These are phyloP conservation scores for Scarus forsteni DNA, from an alignment of 2,797 vertebrate genomes.

Conservation along the genomic window DNA sequence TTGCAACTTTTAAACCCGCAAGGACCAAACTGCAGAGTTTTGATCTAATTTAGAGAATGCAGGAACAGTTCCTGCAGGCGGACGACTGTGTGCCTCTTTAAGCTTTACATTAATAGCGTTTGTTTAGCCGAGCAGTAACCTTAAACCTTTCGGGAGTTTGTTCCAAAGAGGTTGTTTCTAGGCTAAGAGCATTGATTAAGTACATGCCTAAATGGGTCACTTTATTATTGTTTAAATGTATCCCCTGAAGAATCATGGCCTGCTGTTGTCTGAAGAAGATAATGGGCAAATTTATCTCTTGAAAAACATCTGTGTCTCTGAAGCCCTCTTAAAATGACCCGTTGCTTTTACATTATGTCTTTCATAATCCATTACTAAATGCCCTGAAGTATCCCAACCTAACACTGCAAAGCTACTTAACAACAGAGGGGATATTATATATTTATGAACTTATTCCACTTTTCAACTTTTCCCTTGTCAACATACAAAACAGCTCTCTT, in stretches of 20 bases:
- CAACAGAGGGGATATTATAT: conserved; percentile 36
- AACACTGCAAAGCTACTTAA: conserved; percentile 12
- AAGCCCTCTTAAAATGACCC: too few relatives aligned
- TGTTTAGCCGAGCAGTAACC: conserved; percentile 54
- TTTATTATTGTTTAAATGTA: conserved; percentile 7
- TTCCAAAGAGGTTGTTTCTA: conserved; percentile 20
- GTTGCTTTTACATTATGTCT: conserved; percentile 6
- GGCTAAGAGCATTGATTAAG: not conserved
- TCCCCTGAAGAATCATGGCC: not conserved
- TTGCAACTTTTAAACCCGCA: conserved; percentile 38
- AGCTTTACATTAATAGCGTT: conserved; percentile 64
- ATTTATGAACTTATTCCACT: conserved; percentile 55
- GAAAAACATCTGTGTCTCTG: not conserved
- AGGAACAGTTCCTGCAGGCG: conserved; percentile 48
- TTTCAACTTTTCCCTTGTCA: conserved; percentile 12
- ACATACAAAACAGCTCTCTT: conserved; percentile 23
- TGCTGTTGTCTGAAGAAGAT: conserved; percentile 1
- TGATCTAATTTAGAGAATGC: conserved; percentile 55
- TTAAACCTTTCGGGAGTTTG: conserved; percentile 51
- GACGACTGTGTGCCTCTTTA: conserved; percentile 61
- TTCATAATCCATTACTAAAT: conserved; percentile 19
- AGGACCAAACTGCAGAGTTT: conserved; percentile 39
- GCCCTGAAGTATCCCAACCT: conserved; percentile 18
- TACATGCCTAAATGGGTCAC: not conserved
- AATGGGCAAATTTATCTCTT: not conserved